Percentiles rank a stretch among this genome's conserved stretches.
Conservation (phyloP, 2,888 invertebrate genomes). For the Adineta ricciae region DNA sequence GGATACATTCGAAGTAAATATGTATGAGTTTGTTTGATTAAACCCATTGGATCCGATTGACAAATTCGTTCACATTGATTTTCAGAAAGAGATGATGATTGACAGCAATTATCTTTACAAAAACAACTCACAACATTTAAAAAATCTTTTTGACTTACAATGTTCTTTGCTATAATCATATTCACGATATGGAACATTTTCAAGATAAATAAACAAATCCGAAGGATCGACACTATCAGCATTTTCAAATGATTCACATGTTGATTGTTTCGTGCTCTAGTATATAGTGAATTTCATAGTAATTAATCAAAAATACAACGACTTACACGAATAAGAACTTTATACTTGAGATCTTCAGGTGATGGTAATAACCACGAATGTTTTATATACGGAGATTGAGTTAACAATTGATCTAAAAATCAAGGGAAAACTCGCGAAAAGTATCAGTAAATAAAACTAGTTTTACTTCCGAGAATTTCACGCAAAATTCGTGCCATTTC, state of each 20-base stretch:
- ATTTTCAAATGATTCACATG: not conserved
- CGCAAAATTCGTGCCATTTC: not conserved
- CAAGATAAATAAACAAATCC: not conserved
- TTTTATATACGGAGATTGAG: not conserved
- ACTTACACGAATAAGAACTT: not conserved
- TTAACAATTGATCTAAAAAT: not conserved
- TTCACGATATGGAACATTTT: not conserved
- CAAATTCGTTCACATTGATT: not conserved
- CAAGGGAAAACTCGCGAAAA: not conserved
- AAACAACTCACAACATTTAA: not conserved
- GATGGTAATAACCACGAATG: not conserved
- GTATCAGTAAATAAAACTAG: too few relatives aligned
- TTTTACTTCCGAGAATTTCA: not conserved
- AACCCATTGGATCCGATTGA: not conserved
- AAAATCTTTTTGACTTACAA: not conserved
- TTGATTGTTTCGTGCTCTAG: too few relatives aligned
- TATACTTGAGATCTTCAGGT: not conserved
- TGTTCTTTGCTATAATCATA: not conserved
- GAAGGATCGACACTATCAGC: not conserved
- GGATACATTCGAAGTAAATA: conserved; percentile 47
- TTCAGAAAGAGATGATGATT: not conserved
- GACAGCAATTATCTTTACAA: too few relatives aligned
- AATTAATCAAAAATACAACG: not conserved
- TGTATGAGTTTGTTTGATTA: not conserved
- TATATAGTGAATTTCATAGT: too few relatives aligned